Conservation (phyloP, 2,888 invertebrate species). For the Eupithecia insigniata region DNA sequence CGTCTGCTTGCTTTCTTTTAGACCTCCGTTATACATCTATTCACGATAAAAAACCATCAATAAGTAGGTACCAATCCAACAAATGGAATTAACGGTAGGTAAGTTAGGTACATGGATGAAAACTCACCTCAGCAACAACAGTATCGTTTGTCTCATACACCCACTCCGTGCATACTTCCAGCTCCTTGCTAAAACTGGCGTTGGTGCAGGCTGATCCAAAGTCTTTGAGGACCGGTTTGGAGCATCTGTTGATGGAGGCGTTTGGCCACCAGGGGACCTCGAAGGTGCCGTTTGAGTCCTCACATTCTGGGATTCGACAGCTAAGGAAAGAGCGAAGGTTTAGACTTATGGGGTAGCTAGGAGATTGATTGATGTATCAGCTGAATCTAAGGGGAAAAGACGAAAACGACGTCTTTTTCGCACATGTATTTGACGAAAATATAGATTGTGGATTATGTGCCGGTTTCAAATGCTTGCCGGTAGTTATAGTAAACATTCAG, state of each 20-base stretch:
- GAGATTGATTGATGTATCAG: background rate
- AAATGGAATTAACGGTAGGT: too few relatives aligned
- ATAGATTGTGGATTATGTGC: too few relatives aligned
- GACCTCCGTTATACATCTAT: too few relatives aligned
- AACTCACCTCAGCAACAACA: conserved; percentile 64
- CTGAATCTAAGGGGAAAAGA: background rate
- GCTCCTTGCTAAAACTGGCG: conserved; percentile 52
- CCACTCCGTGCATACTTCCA: conserved; percentile 62
- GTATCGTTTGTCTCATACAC: conserved; percentile 67
- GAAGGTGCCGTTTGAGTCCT: conserved; percentile 45
- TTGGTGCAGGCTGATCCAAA: conserved; percentile 51
- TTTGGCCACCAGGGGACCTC: conserved; percentile 68
- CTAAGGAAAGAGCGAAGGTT: conserved; percentile 46
- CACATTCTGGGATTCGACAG: conserved; percentile 68
- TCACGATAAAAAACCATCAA: too few relatives aligned
- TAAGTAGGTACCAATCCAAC: too few relatives aligned
- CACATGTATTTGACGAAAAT: too few relatives aligned
- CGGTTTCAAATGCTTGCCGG: too few relatives aligned
- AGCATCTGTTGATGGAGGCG: conserved; percentile 57
- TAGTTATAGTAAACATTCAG: too few relatives aligned
- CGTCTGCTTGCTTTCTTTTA: too few relatives aligned
- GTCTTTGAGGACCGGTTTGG: conserved; percentile 54
- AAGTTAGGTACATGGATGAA: background rate
- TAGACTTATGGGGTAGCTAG: background rate
- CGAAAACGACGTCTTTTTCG: too few relatives aligned